Evolutionary conservation across 2,113 vertebrate species (phyloP), one percentile per base, ranked within the genome.

Genomic region (Vidua macroura): DNA sequence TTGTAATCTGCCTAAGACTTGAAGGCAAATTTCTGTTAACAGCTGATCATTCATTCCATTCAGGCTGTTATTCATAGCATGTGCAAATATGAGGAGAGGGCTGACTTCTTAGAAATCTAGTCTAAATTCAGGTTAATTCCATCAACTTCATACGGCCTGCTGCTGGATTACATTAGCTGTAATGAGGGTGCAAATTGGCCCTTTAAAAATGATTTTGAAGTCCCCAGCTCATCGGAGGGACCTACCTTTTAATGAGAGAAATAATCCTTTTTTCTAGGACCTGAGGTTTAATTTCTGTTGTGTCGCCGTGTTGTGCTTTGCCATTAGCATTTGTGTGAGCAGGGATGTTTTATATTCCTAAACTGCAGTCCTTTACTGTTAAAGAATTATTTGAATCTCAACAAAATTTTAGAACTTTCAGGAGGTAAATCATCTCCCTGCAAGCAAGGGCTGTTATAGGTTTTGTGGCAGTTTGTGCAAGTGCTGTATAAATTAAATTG

Each of bases 391-490:
- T 64, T 66, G 94, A 96, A 83, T 92, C 89, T 92, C 90, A 75
- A 93, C 86, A 97, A 95, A 94, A 88, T 80, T 69, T 58, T 67
- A 58, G 70, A 72, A 81, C 80, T 28, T 73, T 55, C 6, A 83
- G 92, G 85, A 93, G 93, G 68, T 97, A 97, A 97, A 97, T 56
- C 13, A 43, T 83, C 75, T 96, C 85, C 58, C 74, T 97, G 88
- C 41, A 77, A 82, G 86, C 62, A 55, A 74, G 14, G 62, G 90
- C 85, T 95, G 95, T 96, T 97, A 90, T 62, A 96, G 96, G 93
- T 96, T 97, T 98, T 96, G 97, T 97, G 93, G 97, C 88, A 86
- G 92, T 90, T 96, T 92, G 95, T 96, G 96, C 81, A 93, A 97
- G 83, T 75, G 70, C 83, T 93, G 80, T 96, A 92, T 95, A 95